A percentile compares a stretch with the other conserved stretches of the same genome.
phyloP scores from a whole-genome alignment of 2,888 invertebrate genomes.

The Lasioglossum figueresi region DNA sequence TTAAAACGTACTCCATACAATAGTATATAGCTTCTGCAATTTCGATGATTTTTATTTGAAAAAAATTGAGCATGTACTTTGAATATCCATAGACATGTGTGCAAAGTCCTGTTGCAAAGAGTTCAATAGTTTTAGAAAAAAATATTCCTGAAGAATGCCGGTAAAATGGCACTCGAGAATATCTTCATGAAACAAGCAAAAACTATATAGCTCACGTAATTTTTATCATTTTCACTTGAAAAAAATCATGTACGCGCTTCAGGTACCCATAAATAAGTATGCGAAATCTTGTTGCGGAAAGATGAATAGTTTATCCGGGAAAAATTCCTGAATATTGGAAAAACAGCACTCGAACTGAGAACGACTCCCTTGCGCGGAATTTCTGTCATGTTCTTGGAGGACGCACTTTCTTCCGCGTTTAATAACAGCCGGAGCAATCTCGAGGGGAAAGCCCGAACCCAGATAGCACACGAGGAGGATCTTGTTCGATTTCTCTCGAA shows the following conservation, averaged over 20 bases:
- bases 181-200: not conserved
- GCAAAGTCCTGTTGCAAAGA: no score
- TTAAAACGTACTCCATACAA: no score
- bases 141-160: no score
- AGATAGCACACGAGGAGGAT: not conserved
- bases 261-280: not conserved
- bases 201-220: not conserved
- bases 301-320: not conserved
- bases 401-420: not conserved
- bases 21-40: no score
- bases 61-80: no score
- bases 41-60: no score
- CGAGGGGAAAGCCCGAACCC: slow-evolving; percentile 1
- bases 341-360: not conserved
- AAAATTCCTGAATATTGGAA: not conserved
- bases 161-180: no score
- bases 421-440: not conserved
- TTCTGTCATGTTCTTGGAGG: not conserved
- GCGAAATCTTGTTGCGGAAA: not conserved
- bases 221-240: not conserved
- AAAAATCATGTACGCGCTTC: not conserved
- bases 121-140: no score
- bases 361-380: not conserved
- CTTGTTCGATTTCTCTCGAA: not conserved
- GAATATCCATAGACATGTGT: no score